Evolutionary conservation across 2,797 vertebrate genomes (phyloP).

Genomic region (Sebastes oblongus): DNA sequence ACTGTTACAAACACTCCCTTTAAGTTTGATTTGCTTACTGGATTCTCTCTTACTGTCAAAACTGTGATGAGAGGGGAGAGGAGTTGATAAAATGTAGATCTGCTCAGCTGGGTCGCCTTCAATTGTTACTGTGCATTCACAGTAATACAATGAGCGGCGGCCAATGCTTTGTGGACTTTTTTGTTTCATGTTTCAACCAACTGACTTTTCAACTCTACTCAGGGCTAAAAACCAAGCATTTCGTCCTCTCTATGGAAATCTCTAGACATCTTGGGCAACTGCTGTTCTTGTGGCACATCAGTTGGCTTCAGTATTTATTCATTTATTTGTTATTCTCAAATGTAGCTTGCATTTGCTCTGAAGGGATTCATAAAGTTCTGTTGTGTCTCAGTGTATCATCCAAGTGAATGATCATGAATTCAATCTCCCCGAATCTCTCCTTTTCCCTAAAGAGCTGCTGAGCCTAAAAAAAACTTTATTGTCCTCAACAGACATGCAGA

Average conservation of each 20-base stretch:
- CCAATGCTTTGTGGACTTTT: background rate
- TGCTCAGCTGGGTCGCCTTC: background rate
- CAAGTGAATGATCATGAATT: slow-evolving; percentile 31
- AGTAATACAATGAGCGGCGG: background rate
- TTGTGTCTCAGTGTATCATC: slow-evolving; percentile 17
- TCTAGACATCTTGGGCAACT: background rate
- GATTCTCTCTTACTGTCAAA: background rate
- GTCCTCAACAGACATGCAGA: slow-evolving; percentile 25
- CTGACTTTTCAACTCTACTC: background rate
- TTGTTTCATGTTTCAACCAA: background rate
- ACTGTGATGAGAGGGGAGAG: background rate
- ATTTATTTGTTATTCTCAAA: slow-evolving; percentile 3
- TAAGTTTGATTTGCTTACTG: background rate
- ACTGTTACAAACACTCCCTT: background rate
- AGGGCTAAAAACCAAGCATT: background rate
- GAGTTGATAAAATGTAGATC: background rate
- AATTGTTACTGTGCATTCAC: background rate
- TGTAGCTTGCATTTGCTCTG: slow-evolving; percentile 3
- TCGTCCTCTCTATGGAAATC: background rate
- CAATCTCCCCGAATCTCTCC: slow-evolving; percentile 1
- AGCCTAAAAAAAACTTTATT: slow-evolving; percentile 21
- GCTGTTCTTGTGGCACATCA: background rate
- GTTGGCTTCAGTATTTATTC: background rate
- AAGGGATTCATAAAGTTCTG: slow-evolving; percentile 39
- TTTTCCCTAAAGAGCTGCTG: slow-evolving; percentile 27